These are phyloP conservation scores for Rattus norvegicus DNA, from an alignment of 2,113 vertebrate genomes.

Conservation along the genomic window DNA sequence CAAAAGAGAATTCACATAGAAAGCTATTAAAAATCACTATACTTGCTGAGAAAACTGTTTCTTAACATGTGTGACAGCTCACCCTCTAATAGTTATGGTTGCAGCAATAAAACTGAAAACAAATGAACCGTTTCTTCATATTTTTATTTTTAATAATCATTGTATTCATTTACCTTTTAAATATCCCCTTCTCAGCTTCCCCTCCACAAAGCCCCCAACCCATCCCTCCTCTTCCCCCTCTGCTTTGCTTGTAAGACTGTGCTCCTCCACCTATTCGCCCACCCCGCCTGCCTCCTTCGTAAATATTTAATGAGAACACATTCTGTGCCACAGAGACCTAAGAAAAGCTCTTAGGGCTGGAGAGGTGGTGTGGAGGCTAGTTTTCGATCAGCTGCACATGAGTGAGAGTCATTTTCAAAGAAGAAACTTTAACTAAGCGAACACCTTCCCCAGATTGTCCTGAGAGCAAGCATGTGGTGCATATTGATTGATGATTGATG, in stretches of 20 bases:
- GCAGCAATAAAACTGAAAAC: neutral
- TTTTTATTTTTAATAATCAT: too few species aligned
- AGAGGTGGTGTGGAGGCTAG: neutral
- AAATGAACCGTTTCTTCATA: neutral
- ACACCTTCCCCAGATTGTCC: neutral
- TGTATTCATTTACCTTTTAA: too few species aligned
- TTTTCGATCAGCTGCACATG: neutral
- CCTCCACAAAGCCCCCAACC: too few species aligned
- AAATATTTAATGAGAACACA: constrained; percentile 29
- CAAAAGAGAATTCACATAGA: neutral
- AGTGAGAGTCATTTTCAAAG: neutral
- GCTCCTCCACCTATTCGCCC: too few species aligned
- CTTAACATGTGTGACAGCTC: neutral
- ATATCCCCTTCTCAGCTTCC: too few species aligned
- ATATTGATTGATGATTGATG: neutral
- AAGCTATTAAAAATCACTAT: neutral
- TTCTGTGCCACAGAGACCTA: neutral
- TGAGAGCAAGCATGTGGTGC: neutral
- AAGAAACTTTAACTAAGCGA: neutral
- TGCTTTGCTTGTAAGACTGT: too few species aligned
- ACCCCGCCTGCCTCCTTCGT: neutral
- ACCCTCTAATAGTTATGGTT: neutral
- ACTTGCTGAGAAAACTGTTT: neutral
- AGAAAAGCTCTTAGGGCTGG: neutral
- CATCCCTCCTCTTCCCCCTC: too few species aligned